A percentile compares a stretch with the other conserved stretches of the same genome.
Conservation (phyloP, 2,888 invertebrate genomes). For the Neuroscelio doddi region DNA sequence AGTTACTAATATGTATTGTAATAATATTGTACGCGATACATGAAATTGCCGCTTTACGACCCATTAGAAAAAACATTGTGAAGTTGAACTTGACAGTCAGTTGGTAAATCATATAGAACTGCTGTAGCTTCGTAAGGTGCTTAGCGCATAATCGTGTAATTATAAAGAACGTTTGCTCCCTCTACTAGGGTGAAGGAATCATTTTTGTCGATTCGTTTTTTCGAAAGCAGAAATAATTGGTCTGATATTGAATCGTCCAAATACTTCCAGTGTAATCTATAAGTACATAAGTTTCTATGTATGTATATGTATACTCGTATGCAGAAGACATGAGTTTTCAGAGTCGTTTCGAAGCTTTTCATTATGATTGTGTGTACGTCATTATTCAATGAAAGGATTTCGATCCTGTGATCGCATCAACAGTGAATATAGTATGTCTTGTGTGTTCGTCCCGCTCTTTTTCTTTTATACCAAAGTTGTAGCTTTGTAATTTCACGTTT, state of each 20-base stretch:
- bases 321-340: conserved; percentile 31
- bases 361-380: conserved; percentile 29
- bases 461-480: conserved; percentile 73
- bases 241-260: conserved; percentile 36
- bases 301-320: conserved; percentile 28
- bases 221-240: conserved; percentile 24
- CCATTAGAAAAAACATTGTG: conserved; percentile 43
- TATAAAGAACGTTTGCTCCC: conserved; percentile 41
- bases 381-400: conserved; percentile 43
- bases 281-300: conserved; percentile 41
- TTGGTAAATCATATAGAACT: conserved; percentile 51
- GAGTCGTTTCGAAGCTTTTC: conserved; percentile 30
- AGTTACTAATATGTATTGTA: neutral
- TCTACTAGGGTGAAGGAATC: conserved; percentile 22
- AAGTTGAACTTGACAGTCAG: conserved; percentile 46
- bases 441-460: conserved; percentile 50
- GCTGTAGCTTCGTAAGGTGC: conserved; percentile 55
- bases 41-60: conserved; percentile 45
- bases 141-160: conserved; percentile 49
- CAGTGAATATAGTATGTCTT: conserved; percentile 46
- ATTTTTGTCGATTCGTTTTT: conserved; percentile 26
- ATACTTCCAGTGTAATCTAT: conserved; percentile 44
- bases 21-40: conserved; percentile 18
- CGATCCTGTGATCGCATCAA: conserved; percentile 40
- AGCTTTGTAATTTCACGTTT: conserved; percentile 71